Base-by-base conservation (phyloP, 64 coral and sea anemone genomes). In the Hydrozoanthus tunicans region DNA sequence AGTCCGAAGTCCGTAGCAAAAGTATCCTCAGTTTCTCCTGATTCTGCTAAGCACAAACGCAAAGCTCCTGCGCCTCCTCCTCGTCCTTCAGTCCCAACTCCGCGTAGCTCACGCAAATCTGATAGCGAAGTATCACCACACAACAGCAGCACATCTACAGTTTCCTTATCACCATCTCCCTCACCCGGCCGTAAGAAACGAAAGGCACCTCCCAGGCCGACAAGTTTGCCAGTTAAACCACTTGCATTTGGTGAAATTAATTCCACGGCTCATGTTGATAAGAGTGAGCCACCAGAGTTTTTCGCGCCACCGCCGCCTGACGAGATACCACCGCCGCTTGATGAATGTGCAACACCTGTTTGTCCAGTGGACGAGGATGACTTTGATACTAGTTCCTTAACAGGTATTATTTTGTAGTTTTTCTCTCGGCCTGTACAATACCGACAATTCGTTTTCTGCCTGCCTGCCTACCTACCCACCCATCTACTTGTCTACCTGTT, bases 301-400 rank as follows among this genome's bases (percentile, higher is more conserved):
- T 14, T 88, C 51, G 55, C 84, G 5, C 84, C 84, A 15, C 84
- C 84, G 58, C 84, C 84, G 32, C 84, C 84, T 74, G 84, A 75
- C 7, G 84, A 88, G 5, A 23, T 88, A 1, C 84, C 84, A 3
- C 84, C 84, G 4, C 84, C 84, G 1, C 69, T 88, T 7, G 84
- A 88, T 32, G 84, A 88, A 15, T 88, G 84, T 61, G 84, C 68
- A 88, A 88, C 84, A 17, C 84, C 84, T 6, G 84, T 88, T 20
- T 88, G 84, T 27, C 84, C 84, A 43, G 84, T 88, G 20, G 69
- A 88, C 24, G 84, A 88, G 9, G 84, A 74, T 60, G 84, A 88
- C 25, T 88, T 88, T 88, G 10, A 75, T 7, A 74, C 11, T 1
- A 88, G 20, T 5, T 75, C 57, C 24, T 9, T 75, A 1, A 73